These are phyloP conservation scores for Unio delphinus DNA, from an alignment of 2,888 invertebrate species.

Conservation along the genomic window DNA sequence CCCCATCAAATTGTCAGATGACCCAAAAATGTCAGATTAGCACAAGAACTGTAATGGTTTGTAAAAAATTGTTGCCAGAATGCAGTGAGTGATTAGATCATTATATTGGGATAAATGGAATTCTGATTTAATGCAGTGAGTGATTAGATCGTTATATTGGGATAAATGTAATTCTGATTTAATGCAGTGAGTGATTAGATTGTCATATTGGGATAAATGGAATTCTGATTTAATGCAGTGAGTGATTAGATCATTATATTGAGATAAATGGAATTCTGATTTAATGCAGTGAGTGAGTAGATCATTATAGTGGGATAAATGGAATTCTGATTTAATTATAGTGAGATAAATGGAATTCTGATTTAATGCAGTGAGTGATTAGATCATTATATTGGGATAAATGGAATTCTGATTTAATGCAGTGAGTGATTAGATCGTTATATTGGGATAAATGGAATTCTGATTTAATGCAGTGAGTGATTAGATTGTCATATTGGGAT, in stretches of 20 bases:
- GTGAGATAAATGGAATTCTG: no score
- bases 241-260: background rate
- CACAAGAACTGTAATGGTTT: background rate
- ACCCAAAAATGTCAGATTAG: no score
- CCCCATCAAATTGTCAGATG: no score
- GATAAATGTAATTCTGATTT: background rate
- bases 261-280: background rate
- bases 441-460: no score
- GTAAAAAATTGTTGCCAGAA: background rate
- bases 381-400: no score
- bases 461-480: no score
- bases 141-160: background rate
- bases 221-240: background rate
- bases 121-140: background rate
- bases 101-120: background rate
- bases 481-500: no score
- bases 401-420: no score
- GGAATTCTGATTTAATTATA: background rate
- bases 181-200: no score
- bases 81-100: background rate
- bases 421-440: no score
- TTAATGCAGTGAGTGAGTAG: background rate
- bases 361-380: no score
- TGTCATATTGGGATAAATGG: background rate
- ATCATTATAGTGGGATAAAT: background rate